Base-by-base conservation (phyloP, 1,140 invertebrate species). In the Monomorium pharaonis region DNA sequence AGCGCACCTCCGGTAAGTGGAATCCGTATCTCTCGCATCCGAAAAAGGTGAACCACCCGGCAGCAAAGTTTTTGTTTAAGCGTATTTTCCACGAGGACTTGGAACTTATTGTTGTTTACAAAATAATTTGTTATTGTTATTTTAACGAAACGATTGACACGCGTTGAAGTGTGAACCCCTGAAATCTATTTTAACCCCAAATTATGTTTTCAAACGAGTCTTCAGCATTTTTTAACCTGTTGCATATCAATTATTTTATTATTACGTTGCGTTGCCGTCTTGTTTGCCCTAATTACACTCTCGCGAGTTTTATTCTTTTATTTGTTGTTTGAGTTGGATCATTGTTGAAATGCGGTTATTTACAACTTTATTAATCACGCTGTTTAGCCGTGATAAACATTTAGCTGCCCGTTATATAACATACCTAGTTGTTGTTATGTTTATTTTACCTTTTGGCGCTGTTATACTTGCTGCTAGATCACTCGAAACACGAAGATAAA, bases 391-490 rank as follows among this genome's bases (percentile, higher is more conserved):
- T 44, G 42, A 24, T 60, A 83, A 83, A 83, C 14, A 27, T 81
- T 58, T 44, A 51, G 65, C 49, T 10, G 4, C 12, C 0, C 16
- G 49, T 81, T 83, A 83, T 47, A 10, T 72, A 83, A 83, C 6
- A 5, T 37, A 27, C 0, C 9, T 54, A 14, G 47, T 83, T 72
- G 24, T 80, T 80, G 47, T 72, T 70, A 72, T 47, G 37, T 83
- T 58, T 72, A 58, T 83, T 81, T 83, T 74, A 60, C 18, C 24
- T 60, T 72, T 72, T 74, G 78, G 78, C 67, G 51, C 51, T 74
- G 78, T 58, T 72, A 9, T 65, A 30, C 21, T 33, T 44, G 24
- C 10, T 24, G 24, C 24, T 12, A 21, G 63, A 81, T 70, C 49
- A 30, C 16, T 37, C 21, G 51, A 58, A 70, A 27, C 30, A 10